phyloP scores from a whole-genome alignment of 2,888 invertebrate genomes.

The Dynastes tityus region DNA sequence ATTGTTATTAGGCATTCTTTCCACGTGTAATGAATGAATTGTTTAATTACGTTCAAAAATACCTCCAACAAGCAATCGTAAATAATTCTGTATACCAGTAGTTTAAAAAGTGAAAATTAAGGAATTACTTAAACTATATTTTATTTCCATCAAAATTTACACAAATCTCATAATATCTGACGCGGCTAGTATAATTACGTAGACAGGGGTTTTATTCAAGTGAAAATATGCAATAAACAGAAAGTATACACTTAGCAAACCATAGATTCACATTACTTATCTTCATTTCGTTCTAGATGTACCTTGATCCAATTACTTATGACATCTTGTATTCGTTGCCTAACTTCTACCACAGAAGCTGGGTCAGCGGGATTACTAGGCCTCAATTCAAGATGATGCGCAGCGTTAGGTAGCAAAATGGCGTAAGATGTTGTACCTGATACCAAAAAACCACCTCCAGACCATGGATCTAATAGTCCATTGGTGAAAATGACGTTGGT shows the following conservation, averaged over 20 bases:
- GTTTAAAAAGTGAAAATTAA: neutral
- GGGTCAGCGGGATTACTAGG: constrained; percentile 78
- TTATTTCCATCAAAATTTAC: constrained; percentile 15
- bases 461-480: constrained; percentile 91
- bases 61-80: too few relatives aligned
- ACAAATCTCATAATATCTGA: neutral
- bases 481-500: constrained; percentile 88
- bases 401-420: constrained; percentile 85
- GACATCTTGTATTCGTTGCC: constrained; percentile 76
- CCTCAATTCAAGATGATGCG: constrained; percentile 90
- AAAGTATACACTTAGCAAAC: too few relatives aligned
- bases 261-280: too few relatives aligned
- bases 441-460: constrained; percentile 85
- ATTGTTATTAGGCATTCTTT: too few relatives aligned
- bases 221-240: too few relatives aligned
- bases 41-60: neutral
- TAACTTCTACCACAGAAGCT: constrained; percentile 75
- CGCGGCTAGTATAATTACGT: too few relatives aligned
- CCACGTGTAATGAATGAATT: too few relatives aligned
- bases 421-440: constrained; percentile 78
- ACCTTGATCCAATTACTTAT: constrained; percentile 76
- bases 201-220: too few relatives aligned
- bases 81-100: too few relatives aligned
- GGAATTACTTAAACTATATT: neutral
- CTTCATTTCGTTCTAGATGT: neutral